phyloP scores from a whole-genome alignment of 92 coral and sea anemone genomes.

The Isaurus tuberculatus region DNA sequence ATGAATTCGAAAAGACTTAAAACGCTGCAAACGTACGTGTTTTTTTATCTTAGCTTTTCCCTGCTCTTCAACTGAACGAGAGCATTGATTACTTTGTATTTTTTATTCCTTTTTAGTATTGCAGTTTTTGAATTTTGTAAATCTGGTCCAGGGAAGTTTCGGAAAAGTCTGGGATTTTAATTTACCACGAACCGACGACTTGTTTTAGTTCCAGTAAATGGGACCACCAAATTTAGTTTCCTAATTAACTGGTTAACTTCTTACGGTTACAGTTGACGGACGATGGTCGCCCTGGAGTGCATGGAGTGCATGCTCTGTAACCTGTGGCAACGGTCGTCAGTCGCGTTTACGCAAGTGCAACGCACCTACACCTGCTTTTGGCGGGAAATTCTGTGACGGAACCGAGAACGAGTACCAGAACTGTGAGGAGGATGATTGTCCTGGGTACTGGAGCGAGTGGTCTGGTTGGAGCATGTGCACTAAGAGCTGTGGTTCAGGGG shows the following conservation, averaged over 20 bases:
- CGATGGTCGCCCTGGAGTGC: constrained; percentile 92
- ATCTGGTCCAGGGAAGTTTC: too few relatives aligned
- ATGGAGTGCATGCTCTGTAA: constrained; percentile 96
- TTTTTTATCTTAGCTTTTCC: too few relatives aligned
- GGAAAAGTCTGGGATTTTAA: too few relatives aligned
- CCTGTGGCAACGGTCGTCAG: constrained; percentile 99
- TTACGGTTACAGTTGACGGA: constrained; percentile 72
- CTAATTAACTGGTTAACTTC: not conserved
- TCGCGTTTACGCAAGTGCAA: constrained; percentile 89
- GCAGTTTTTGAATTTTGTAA: too few relatives aligned
- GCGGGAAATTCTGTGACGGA: constrained; percentile 93
- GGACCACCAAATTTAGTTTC: not conserved
- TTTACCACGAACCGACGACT: too few relatives aligned
- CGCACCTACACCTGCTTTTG: constrained; percentile 79
- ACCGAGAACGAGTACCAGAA: constrained; percentile 94
- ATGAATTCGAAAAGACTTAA: too few relatives aligned
- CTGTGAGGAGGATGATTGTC: constrained; percentile 97
- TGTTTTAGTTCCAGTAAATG: too few relatives aligned
- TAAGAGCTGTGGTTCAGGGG: constrained; percentile 92
- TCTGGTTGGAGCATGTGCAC: constrained; percentile 92
- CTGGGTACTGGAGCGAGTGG: constrained; percentile 99
- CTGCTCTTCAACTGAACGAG: too few relatives aligned
- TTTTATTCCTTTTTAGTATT: too few relatives aligned
- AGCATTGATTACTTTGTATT: too few relatives aligned
- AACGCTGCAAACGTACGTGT: too few relatives aligned